Evolutionary conservation across 92 coral and sea anemone species (phyloP), one percentile per base, ranked within the genome.

Genomic region (Phenganax stokvisi): DNA sequence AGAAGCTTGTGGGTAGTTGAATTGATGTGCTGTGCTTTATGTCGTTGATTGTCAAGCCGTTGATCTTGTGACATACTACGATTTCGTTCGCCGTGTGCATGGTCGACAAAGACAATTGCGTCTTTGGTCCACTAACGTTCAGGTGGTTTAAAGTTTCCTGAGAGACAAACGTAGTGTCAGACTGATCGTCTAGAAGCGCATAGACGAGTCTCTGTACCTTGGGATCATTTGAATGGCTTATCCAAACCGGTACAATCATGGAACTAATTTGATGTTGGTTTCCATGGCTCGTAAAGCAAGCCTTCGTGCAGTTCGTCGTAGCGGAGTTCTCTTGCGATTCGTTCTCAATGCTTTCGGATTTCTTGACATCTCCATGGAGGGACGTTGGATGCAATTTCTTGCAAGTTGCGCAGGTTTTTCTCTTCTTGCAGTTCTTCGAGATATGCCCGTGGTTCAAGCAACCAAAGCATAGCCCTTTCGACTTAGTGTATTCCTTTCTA

Each of bases 161-260:
- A 28, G 71, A 53, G 15, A 86, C 29, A 69, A 86, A 89, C 9
- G 86, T 87, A 13, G 89, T 76, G 58, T 89, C 89, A n/a, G 81
- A 81, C 62, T 84, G 86, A 37, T 89, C 85, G 55, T 89, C 89
- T 72, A 89, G 65, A 15, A 84, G 73, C 0, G 92, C 92, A 52
- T 86, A 86, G 30, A 86, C 74, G 15, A 79, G 83, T 12, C 44
- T 79, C 74, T 83, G 27, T 12, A 71, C 30, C 55, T 59, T 62
- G 25, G 89, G 86, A 61, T 85, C 37, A 54, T 51, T 37, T 5
- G 6, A n/a, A 71, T 89, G 89, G 30, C 31, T 7, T 20, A 89
- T 28, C 88, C 88, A 89, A 37, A 89, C 85, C 2, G 87, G 92
- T 16, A 89, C 91, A 9, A 85, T 88, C 86, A 89, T 81, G 30